These are phyloP conservation scores for Campopleginae sp. DNA, from an alignment of 2,888 invertebrate genomes.

Conservation along the genomic window DNA sequence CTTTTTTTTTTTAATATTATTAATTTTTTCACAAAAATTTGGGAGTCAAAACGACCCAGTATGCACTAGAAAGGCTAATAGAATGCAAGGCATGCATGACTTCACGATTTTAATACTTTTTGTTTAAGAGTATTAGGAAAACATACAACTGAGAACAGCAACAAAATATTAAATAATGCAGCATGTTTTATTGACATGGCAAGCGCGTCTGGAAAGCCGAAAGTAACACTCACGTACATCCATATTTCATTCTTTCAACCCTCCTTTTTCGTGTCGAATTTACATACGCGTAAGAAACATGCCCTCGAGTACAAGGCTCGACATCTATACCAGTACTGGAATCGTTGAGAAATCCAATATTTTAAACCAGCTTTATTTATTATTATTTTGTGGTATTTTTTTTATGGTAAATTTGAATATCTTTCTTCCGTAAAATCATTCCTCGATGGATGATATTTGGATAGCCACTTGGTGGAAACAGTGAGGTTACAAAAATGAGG, in stretches of 20 bases:
- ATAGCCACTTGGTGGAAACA: background rate
- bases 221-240: background rate
- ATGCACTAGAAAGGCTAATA: no score
- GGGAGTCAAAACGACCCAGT: background rate
- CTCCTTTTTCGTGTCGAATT: slow-evolving; percentile 19
- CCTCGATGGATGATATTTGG: background rate
- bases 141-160: background rate
- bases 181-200: background rate
- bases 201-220: background rate
- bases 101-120: background rate
- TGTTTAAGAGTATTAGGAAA: background rate
- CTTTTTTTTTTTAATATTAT: no score
- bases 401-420: background rate
- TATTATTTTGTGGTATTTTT: background rate
- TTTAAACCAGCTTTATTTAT: background rate
- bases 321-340: background rate
- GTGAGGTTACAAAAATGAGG: background rate
- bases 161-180: background rate
- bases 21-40: no score
- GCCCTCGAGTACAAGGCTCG: background rate
- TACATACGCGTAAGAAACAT: slow-evolving; percentile 5
- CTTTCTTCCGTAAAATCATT: background rate
- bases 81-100: no score
- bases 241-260: slow-evolving; percentile 17
- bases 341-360: background rate